A percentile compares a stretch with the other conserved stretches of the same genome.
phyloP scores from a whole-genome alignment of 2,888 invertebrate genomes.

The Tiliacea aurago region DNA sequence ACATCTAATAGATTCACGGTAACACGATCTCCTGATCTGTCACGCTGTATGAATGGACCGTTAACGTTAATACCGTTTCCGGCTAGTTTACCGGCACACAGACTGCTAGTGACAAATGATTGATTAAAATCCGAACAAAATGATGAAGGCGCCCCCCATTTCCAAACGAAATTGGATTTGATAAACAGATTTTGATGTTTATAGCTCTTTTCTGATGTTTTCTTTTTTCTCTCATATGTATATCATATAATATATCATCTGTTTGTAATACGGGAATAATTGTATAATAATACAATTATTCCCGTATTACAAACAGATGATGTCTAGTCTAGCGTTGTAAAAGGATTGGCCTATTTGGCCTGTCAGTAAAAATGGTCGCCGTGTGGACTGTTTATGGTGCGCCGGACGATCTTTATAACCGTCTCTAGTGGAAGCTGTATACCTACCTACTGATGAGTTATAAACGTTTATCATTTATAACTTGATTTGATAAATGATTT shows the following conservation, averaged over 20 bases:
- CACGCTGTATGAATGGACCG: conserved; percentile 34
- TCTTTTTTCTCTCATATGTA: background rate
- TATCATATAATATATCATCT: no score
- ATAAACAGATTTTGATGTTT: conserved; percentile 38
- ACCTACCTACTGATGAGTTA: background rate
- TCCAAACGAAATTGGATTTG: conserved; percentile 41
- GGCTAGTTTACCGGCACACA: conserved; percentile 36
- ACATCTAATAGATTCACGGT: conserved; percentile 29
- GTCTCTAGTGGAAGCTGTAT: background rate
- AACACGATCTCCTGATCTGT: conserved; percentile 32
- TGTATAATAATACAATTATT: no score
- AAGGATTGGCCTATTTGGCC: background rate
- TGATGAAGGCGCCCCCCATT: conserved; percentile 34
- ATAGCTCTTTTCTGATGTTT: background rate
- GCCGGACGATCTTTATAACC: background rate
- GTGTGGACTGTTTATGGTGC: conserved; percentile 5
- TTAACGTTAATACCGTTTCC: conserved; percentile 34
- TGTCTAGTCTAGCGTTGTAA: background rate
- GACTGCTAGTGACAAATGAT: conserved; percentile 55
- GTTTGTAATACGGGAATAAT: conserved; percentile 1
- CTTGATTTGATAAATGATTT: no score
- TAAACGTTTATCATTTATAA: no score
- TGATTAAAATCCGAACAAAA: conserved; percentile 48
- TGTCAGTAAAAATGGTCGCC: background rate
- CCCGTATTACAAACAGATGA: no score